Conservation (phyloP, 2,113 vertebrate species). For the Conger conger region DNA sequence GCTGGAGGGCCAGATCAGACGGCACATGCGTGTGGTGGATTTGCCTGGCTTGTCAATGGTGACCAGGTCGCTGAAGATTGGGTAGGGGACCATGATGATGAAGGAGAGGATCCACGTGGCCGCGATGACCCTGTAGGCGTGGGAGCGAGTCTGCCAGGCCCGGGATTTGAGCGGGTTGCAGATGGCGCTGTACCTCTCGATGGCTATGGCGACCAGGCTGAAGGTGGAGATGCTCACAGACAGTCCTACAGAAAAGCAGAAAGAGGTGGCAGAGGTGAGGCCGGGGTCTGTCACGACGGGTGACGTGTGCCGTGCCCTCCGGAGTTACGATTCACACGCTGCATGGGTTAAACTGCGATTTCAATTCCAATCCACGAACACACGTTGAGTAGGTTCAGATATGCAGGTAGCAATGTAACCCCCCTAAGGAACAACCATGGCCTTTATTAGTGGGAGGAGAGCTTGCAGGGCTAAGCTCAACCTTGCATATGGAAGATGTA, state of each 20-base stretch:
- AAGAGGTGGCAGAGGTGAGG: conserved; percentile 3
- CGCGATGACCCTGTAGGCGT: conserved; percentile 85
- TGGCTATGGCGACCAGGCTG: conserved; percentile 92
- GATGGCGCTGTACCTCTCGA: conserved; percentile 93
- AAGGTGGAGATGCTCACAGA: conserved; percentile 95
- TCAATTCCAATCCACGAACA: no score
- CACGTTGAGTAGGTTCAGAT: no score
- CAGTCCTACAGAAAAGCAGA: conserved; percentile 69
- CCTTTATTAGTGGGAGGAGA: neutral
- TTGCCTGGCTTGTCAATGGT: conserved; percentile 59
- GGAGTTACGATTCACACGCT: neutral
- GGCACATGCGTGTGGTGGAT: conserved; percentile 70
- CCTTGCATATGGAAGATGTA: neutral
- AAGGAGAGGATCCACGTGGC: conserved; percentile 84
- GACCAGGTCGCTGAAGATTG: conserved; percentile 70
- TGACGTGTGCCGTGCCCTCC: no score
- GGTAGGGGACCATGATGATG: conserved; percentile 89
- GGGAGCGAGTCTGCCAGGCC: conserved; percentile 90
- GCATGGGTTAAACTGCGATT: neutral
- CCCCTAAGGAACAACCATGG: neutral
- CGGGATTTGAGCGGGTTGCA: conserved; percentile 91
- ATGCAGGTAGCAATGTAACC: neutral
- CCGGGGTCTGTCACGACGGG: neutral
- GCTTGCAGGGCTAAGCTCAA: neutral
- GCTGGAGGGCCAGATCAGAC: conserved; percentile 76